Percentiles rank a stretch among this genome's conserved stretches.
These are phyloP conservation scores for Ceratoteleas bidentatus DNA, from an alignment of 1,140 invertebrate species.

Conservation along the genomic window DNA sequence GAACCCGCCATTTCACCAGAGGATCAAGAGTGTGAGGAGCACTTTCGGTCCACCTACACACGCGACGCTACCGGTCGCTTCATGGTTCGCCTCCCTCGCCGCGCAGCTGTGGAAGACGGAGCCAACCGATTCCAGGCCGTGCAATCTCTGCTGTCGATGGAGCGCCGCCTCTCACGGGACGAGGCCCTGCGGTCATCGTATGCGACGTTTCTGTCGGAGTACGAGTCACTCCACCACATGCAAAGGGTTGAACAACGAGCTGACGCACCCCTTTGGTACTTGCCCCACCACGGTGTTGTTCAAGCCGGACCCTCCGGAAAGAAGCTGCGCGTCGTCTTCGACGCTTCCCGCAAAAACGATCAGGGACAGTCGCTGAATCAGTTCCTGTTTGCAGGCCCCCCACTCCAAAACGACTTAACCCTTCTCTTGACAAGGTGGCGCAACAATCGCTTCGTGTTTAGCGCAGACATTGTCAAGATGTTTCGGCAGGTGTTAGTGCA, in stretches of 20 bases:
- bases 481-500: too few species aligned
- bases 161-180: not conserved
- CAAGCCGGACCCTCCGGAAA: not conserved
- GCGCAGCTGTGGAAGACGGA: not conserved
- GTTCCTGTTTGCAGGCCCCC: not conserved
- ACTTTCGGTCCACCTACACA: not conserved
- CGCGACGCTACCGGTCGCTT: constrained; percentile 4
- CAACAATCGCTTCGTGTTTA: too few species aligned
- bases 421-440: not conserved
- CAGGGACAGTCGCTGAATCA: not conserved
- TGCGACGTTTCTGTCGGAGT: not conserved
- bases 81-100: not conserved
- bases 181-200: not conserved
- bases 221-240: not conserved
- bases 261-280: not conserved
- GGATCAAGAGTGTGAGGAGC: not conserved
- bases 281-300: not conserved
- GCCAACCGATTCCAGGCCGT: not conserved
- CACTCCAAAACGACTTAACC: not conserved
- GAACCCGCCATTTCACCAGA: not conserved
- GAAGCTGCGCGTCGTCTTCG: not conserved
- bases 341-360: not conserved
- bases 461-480: too few species aligned
- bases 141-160: not conserved
- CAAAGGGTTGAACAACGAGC: not conserved